These are phyloP conservation scores for Poecilia latipinna DNA, from an alignment of 2,113 vertebrate species.

Conservation along the genomic window DNA sequence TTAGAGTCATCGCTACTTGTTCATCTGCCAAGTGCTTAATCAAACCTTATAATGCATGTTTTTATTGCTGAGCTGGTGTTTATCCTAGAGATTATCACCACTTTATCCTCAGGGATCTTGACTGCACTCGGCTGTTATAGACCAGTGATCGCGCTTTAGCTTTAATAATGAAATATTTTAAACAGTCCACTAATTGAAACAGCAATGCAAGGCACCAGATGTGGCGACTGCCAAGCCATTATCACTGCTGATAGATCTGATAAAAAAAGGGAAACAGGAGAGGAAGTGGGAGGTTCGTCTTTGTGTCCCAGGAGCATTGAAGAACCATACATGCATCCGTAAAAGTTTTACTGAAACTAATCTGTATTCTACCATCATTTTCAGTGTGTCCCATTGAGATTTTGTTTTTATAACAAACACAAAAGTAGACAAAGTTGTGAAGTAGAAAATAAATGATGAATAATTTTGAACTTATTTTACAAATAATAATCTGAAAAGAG, in stretches of 20 bases:
- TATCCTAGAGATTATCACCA: constrained; percentile 50
- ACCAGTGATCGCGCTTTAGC: constrained; percentile 55
- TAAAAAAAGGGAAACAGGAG: constrained; percentile 49
- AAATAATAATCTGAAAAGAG: neutral
- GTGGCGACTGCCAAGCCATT: constrained; percentile 59
- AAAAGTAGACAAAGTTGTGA: neutral
- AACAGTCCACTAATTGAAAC: constrained; percentile 64
- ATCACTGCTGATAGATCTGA: constrained; percentile 70
- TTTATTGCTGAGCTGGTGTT: constrained; percentile 45
- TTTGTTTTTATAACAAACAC: neutral
- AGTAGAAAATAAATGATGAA: neutral
- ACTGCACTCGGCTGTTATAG: constrained; percentile 19
- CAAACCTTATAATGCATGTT: constrained; percentile 63
- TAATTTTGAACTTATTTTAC: neutral
- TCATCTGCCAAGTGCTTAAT: constrained; percentile 38
- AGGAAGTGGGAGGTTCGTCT: constrained; percentile 27
- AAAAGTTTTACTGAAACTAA: no score
- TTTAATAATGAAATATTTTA: constrained; percentile 65
- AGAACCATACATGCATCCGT: constrained; percentile 22
- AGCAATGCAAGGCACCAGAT: constrained; percentile 66
- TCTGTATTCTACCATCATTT: neutral
- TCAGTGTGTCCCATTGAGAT: neutral
- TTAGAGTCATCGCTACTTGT: constrained; percentile 31
- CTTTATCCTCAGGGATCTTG: constrained; percentile 24
- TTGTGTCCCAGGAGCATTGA: constrained; percentile 30